These are phyloP conservation scores for Bombus waltoni DNA, from an alignment of 1,140 invertebrate genomes.

Conservation along the genomic window DNA sequence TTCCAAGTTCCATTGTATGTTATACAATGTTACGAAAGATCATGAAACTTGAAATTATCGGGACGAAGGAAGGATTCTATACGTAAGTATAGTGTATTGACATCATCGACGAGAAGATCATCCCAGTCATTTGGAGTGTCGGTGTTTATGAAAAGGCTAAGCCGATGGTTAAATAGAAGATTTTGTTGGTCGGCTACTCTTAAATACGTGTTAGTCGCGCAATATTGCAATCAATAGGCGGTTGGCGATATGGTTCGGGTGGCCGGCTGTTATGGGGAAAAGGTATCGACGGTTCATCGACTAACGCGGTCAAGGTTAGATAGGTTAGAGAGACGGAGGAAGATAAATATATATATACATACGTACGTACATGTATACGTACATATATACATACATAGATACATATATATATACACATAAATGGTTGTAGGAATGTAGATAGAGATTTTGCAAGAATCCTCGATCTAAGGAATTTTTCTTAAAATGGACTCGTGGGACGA, in stretches of 20 bases:
- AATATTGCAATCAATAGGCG: constrained; percentile 74
- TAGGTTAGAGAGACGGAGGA: constrained; percentile 8
- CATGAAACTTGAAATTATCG: background rate
- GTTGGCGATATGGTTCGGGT: too few relatives aligned
- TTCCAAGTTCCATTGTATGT: background rate
- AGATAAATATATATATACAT: background rate
- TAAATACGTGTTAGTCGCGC: constrained; percentile 62
- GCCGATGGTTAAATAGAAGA: constrained; percentile 69
- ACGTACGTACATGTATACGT: background rate
- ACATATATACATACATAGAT: too few relatives aligned
- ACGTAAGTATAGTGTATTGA: background rate
- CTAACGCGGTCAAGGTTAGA: constrained; percentile 61
- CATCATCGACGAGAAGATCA: background rate
- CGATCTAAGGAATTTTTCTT: too few relatives aligned
- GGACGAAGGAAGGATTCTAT: too few relatives aligned
- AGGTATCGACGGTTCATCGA: constrained; percentile 41
- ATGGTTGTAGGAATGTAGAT: too few relatives aligned
- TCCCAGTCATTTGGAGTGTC: constrained; percentile 9
- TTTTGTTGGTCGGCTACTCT: constrained; percentile 39
- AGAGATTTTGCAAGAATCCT: too few relatives aligned
- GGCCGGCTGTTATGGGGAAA: background rate
- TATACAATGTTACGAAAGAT: background rate
- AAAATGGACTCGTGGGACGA: too few relatives aligned
- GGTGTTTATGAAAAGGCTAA: constrained; percentile 74
- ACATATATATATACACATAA: too few relatives aligned